Base-by-base conservation (phyloP, 2,888 invertebrate species). In the Dicyrtoma fusca region DNA sequence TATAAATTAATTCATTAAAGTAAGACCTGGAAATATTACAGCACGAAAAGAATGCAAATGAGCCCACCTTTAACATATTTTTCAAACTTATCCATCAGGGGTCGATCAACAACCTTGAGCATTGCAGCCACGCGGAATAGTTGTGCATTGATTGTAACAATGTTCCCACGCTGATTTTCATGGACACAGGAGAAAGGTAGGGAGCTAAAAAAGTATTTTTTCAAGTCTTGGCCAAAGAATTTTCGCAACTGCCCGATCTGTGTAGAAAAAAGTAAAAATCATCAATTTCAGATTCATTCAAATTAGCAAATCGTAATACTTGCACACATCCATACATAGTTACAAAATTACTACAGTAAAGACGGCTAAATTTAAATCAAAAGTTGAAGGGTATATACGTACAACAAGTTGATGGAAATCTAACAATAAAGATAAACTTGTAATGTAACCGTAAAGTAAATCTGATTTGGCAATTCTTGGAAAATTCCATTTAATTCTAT, bases 161-260 rank as follows among this genome's bases (percentile, higher is more conserved):
- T 59, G 17, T 64, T 21, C 14, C 57, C 59, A 17, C 68, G 62
- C 10, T 72, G 73, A 11, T 71, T 69, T 0, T 79, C 79, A 19
- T 75, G 74, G 4, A 75, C 65, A 17, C 76, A 64, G 17, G 71
- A 75, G 64, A 75, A 79, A 0, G 79, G 79, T 44, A 79, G 64
- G 62, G 57, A 64, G 5, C 34, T 25, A 49, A 79, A 78, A 47
- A 78, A 76, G 57, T 77, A 75, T 61, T 76, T 78, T 44, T 59
- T 57, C 6, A 79, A 53, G 49, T 77, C 73, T 25, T 62, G 73
- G 14, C 79, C 78, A n/a, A 71, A 74, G 13, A 21, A 49, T 64
- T 77, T 75, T 47, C 71, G 64, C 11, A 77, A 66, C n/a, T 23
- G 44, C 17, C 68, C 65, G 57, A 74, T 47, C 72, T 75, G 23